A percentile compares a stretch with the other conserved stretches of the same genome.
Evolutionary conservation across 1,140 invertebrate species (phyloP).

Genomic region (Tetranychus urticae): DNA sequence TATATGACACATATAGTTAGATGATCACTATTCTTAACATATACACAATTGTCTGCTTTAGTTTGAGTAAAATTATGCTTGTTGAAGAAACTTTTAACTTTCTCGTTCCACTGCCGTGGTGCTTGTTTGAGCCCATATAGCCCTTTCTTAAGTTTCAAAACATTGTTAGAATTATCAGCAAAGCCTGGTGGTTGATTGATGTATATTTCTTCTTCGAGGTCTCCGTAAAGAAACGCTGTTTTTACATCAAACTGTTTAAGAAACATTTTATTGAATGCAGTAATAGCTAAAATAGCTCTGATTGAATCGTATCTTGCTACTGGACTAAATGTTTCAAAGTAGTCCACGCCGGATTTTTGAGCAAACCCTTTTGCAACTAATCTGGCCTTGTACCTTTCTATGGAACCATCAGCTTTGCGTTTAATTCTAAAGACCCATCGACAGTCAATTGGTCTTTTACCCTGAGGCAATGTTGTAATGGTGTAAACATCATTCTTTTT

Average conservation of each 20-base stretch:
- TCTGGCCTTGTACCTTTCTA: constrained; percentile 5
- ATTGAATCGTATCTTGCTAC: constrained; percentile 1
- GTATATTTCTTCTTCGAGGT: constrained; percentile 12
- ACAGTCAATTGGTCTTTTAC: not conserved
- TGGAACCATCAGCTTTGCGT: not conserved
- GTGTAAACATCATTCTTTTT: constrained; percentile 1
- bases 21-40: not conserved
- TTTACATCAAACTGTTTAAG: constrained; percentile 3
- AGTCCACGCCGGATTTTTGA: constrained; percentile 4
- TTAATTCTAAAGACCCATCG: constrained; percentile 10
- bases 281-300: not conserved
- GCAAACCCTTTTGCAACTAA: constrained; percentile 3
- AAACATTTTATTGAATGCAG: not conserved
- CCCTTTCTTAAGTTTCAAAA: constrained; percentile 17
- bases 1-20: too few relatives aligned
- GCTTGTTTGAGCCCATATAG: constrained; percentile 24
- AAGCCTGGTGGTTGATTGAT: not conserved
- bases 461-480: not conserved
- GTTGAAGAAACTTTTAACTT: constrained; percentile 4
- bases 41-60: constrained; percentile 6
- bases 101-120: constrained; percentile 20
- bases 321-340: constrained; percentile 2
- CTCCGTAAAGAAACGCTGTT: constrained; percentile 6
- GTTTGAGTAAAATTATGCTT: constrained; percentile 1
- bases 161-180: not conserved